Conservation (phyloP, 2,797 vertebrate species). For the Pangasius mekongensis region DNA sequence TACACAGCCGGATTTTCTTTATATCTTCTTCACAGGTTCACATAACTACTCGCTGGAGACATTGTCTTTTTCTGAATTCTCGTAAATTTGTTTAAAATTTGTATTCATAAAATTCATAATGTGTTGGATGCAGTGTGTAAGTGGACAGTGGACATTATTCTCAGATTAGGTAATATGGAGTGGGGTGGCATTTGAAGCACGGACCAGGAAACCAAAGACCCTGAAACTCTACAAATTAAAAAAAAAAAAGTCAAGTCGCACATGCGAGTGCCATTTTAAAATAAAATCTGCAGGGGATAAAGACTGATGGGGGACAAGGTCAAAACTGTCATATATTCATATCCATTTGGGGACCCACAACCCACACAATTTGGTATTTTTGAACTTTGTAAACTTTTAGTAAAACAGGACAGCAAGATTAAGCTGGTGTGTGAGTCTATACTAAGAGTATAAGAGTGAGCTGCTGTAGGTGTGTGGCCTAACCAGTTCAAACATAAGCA, state of each 20-base stretch:
- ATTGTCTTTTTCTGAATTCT: neutral
- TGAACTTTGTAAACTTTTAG: neutral
- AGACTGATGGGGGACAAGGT: neutral
- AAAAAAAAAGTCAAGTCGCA: neutral
- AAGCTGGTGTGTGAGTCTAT: neutral
- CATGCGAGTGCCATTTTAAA: neutral
- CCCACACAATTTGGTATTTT: neutral
- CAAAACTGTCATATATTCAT: neutral
- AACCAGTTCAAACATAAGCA: conserved; percentile 27
- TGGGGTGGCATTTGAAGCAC: neutral
- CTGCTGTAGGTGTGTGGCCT: conserved; percentile 54
- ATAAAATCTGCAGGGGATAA: neutral
- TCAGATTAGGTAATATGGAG: neutral
- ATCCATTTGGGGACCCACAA: neutral
- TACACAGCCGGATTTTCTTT: neutral
- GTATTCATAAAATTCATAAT: too few species aligned
- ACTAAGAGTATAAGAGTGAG: conserved; percentile 28
- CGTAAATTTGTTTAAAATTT: too few species aligned
- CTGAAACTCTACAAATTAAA: neutral
- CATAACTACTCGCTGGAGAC: neutral
- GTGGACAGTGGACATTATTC: neutral
- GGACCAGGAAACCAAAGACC: neutral
- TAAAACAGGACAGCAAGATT: neutral
- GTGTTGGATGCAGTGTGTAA: neutral
- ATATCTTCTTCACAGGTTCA: neutral